phyloP scores from a whole-genome alignment of 2,113 vertebrate species.

The Brachyhypopomus gauderio region DNA sequence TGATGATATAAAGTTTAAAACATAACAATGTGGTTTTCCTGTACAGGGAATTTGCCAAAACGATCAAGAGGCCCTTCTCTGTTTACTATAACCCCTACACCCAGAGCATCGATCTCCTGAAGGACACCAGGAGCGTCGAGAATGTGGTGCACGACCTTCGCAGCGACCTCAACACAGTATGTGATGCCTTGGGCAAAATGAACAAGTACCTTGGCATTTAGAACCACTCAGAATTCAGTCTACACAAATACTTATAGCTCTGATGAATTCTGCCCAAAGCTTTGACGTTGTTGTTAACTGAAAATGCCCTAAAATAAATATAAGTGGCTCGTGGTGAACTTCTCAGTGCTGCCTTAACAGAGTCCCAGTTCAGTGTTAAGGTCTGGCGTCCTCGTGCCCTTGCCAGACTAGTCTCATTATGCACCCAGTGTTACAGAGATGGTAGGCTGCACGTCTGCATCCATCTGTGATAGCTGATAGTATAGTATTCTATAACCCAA shows the following conservation, averaged over 20 bases:
- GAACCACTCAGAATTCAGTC: slow-evolving; percentile 45
- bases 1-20: background rate
- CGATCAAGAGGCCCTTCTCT: slow-evolving; percentile 92
- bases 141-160: slow-evolving; percentile 94
- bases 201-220: slow-evolving; percentile 95
- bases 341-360: background rate
- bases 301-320: slow-evolving; percentile 5
- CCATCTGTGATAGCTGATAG: slow-evolving; percentile 20
- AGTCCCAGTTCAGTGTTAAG: slow-evolving; percentile 8
- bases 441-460: slow-evolving; percentile 20
- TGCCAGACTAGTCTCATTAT: slow-evolving; percentile 1
- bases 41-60: slow-evolving; percentile 93
- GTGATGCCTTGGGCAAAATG: slow-evolving; percentile 96
- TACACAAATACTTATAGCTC: background rate
- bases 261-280: background rate
- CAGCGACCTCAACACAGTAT: slow-evolving; percentile 93
- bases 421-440: slow-evolving; percentile 9
- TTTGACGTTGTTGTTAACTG: background rate
- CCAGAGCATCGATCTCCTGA: slow-evolving; percentile 92
- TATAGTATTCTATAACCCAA: slow-evolving; percentile 36
- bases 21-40: slow-evolving; percentile 29
- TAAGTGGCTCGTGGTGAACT: slow-evolving; percentile 18
- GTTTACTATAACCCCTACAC: slow-evolving; percentile 99
- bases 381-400: background rate
- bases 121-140: slow-evolving; percentile 93